Evolutionary conservation across 2,797 vertebrate species (phyloP).

Genomic region (Spinibarbus caldwelli): DNA sequence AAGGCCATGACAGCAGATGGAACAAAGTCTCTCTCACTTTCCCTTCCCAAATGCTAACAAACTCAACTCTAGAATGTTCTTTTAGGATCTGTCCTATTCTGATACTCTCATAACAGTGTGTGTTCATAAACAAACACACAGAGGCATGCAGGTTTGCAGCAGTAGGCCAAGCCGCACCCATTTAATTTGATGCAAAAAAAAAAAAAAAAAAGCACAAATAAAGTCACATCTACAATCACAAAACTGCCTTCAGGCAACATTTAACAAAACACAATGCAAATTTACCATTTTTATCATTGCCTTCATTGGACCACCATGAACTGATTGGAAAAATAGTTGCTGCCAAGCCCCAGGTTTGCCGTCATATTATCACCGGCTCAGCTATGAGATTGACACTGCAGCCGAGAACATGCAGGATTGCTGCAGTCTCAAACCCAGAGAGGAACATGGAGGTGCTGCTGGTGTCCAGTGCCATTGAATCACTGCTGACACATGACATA

Average conservation of each 20-base stretch:
- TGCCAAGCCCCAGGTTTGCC: slow-evolving; percentile 7
- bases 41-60: slow-evolving; percentile 14
- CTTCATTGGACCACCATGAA: slow-evolving; percentile 19
- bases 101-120: slow-evolving; percentile 35
- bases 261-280: slow-evolving; percentile 11
- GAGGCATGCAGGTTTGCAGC: slow-evolving; percentile 22
- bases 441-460: slow-evolving; percentile 29
- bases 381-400: slow-evolving; percentile 20
- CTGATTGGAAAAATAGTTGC: slow-evolving; percentile 2
- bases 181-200: neutral
- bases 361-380: slow-evolving; percentile 12
- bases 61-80: slow-evolving; percentile 4
- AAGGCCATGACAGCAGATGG: slow-evolving; percentile 35
- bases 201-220: slow-evolving; percentile 2
- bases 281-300: slow-evolving; percentile 12
- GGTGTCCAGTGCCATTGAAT: slow-evolving; percentile 1
- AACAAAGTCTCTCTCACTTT: slow-evolving; percentile 5
- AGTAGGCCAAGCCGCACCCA: slow-evolving; percentile 38
- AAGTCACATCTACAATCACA: neutral
- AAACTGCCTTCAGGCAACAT: neutral
- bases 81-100: slow-evolving; percentile 2
- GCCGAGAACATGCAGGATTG: slow-evolving; percentile 21
- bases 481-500: slow-evolving; percentile 26
- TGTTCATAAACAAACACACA: slow-evolving; percentile 42
- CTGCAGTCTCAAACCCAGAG: slow-evolving; percentile 29